phyloP scores from a whole-genome alignment of 2,888 invertebrate species.

The Willowsia nigromaculata region DNA sequence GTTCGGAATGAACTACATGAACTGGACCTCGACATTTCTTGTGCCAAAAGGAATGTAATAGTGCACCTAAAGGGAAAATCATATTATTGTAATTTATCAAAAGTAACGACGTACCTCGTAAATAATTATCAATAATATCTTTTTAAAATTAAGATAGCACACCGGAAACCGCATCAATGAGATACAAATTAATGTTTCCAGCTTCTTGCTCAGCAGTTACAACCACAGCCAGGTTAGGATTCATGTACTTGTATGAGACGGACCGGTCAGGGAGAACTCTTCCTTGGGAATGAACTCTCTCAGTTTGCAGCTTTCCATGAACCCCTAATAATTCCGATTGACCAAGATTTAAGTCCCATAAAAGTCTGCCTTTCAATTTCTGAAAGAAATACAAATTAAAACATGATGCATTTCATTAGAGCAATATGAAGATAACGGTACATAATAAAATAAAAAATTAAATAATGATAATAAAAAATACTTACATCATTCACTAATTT shows the following conservation, averaged over 20 bases:
- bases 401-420: neutral
- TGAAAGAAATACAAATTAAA: neutral
- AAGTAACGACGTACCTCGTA: neutral
- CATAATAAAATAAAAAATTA: neutral
- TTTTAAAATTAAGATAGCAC: too few relatives aligned
- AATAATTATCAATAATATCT: neutral
- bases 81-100: neutral
- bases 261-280: slow-evolving; percentile 96
- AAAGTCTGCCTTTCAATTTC: slow-evolving; percentile 82
- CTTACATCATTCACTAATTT: slow-evolving; percentile 48
- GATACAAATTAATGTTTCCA: slow-evolving; percentile 91
- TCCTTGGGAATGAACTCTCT: slow-evolving; percentile 95
- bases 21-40: slow-evolving; percentile 91
- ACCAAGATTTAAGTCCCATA: slow-evolving; percentile 88
- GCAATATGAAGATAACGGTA: neutral
- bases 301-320: slow-evolving; percentile 85
- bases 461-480: neutral
- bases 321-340: slow-evolving; percentile 85
- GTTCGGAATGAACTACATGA: slow-evolving; percentile 95
- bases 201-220: slow-evolving; percentile 85
- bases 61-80: slow-evolving; percentile 65
- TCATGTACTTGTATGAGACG: slow-evolving; percentile 98
- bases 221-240: slow-evolving; percentile 96
- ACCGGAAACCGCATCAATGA: slow-evolving; percentile 95
- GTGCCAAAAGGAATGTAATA: slow-evolving; percentile 90